Base-by-base conservation (phyloP, 2,888 invertebrate genomes). In the Lepidocyrtinus sp. region DNA sequence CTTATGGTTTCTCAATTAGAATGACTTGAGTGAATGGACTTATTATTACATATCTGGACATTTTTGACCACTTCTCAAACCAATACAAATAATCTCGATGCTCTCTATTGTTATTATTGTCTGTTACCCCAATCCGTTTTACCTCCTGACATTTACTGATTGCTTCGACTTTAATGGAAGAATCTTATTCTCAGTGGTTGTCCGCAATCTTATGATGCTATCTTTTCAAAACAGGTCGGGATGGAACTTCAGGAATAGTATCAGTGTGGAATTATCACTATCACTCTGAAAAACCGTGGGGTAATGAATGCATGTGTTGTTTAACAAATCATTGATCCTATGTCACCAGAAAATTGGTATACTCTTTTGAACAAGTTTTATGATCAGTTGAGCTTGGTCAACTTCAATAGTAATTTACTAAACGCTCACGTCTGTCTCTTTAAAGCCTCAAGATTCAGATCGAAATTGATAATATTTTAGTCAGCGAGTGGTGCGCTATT, bases 101-200 rank as follows among this genome's bases (percentile, higher is more conserved):
- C 36, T 12, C 36, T 7, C 36, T 12, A 36, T 50, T 50, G 36
- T 12, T 50, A 7, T 50, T 50, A n/a, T 50, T 50, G 15, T 50
- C 2, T 50, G 69, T 19, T 62, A 79, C 68, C 55, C 69, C 73
- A 79, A 79, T 74, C 74, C 73, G 36, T 70, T 70, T 70, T 79
- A 50, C 45, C 80, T 80, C 75, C 75, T 80, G 80, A 80, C 80
- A 75, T 80, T 80, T 80, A 80, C 80, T 80, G 80, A 80, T 80
- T 80, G 80, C 80, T 70, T 75, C 69, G 70, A 80, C 75, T 80
- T 74, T 69, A 71, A 71, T 71, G 62, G 70, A 75, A 80, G 50
- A 80, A 71, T 67, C 71, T 21, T 71, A 65, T 71, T 80, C 80
- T 75, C 80, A 61, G 80, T 62, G 80, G 80, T 80, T 80, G 80